Conservation (phyloP, 1,140 invertebrate species). For the Parasteatoda tepidariorum region DNA sequence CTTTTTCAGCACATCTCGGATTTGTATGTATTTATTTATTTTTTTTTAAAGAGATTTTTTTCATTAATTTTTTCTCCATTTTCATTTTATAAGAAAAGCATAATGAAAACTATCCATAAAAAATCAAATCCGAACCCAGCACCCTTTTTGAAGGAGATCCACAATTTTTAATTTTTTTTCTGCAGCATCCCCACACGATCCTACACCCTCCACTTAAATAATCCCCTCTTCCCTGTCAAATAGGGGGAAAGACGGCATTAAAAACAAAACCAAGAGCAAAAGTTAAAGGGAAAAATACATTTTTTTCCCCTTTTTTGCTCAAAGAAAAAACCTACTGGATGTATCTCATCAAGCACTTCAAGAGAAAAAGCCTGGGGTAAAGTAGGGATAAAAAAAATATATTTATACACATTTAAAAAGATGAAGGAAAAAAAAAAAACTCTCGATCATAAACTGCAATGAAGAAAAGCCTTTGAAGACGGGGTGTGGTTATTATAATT, state of each 20-base stretch:
- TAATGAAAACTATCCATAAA: not conserved
- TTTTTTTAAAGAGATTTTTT: not conserved
- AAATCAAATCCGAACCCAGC: not conserved
- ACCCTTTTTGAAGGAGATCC: not conserved
- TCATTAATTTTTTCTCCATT: not conserved
- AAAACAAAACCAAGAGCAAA: not conserved
- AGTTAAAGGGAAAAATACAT: constrained; percentile 1
- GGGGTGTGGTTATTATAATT: constrained; percentile 56
- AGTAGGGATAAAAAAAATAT: constrained; percentile 44
- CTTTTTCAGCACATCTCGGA: not conserved
- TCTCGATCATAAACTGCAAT: constrained; percentile 29
- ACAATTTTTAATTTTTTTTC: not conserved
- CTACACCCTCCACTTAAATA: not conserved
- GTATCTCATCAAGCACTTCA: constrained; percentile 56
- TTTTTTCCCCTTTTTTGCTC: not conserved
- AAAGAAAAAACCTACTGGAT: constrained; percentile 15
- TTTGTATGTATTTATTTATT: not conserved
- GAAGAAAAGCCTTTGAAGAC: not conserved
- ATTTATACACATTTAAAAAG: constrained; percentile 43
- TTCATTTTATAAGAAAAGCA: not conserved
- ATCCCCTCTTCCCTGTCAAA: not conserved
- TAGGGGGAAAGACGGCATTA: not conserved
- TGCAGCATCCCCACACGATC: not conserved
- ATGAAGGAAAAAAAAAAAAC: not conserved
- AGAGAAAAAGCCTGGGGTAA: constrained; percentile 10